A percentile compares a stretch with the other conserved stretches of the same genome.
Conservation (phyloP, 92 coral and sea anemone species). For the Galaxea fascicularis region DNA sequence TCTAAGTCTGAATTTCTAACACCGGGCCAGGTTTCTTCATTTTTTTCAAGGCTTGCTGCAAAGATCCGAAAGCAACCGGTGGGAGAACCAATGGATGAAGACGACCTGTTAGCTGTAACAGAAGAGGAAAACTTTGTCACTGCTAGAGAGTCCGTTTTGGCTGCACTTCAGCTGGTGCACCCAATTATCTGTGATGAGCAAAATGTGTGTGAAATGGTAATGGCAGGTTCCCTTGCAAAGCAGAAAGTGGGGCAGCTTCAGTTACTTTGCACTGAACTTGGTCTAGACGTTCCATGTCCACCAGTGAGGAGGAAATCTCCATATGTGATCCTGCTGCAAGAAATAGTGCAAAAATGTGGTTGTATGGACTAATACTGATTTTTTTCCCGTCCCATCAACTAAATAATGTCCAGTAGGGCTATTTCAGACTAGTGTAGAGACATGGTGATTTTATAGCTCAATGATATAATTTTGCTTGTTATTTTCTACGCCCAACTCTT, state of each 20-base stretch:
- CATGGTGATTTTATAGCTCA: too few relatives aligned
- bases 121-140: conserved; percentile 45
- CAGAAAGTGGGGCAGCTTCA: conserved; percentile 30
- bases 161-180: conserved; percentile 18
- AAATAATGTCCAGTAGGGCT: background rate
- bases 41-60: conserved; percentile 58
- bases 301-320: conserved; percentile 39
- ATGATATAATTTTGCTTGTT: too few relatives aligned
- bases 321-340: conserved; percentile 26
- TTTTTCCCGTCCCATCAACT: background rate
- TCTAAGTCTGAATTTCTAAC: conserved; percentile 30
- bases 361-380: conserved; percentile 4
- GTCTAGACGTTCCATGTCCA: conserved; percentile 29
- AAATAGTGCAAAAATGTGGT: conserved; percentile 6
- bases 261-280: conserved; percentile 22
- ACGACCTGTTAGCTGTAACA: conserved; percentile 31
- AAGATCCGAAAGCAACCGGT: conserved; percentile 45
- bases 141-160: conserved; percentile 33
- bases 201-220: conserved; percentile 43
- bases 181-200: conserved; percentile 45
- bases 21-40: conserved; percentile 34
- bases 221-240: conserved; percentile 1
- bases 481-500: too few relatives aligned
- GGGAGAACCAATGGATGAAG: conserved; percentile 17
- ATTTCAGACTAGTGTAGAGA: background rate